phyloP scores from a whole-genome alignment of 2,888 invertebrate species.

The Exocentrus adspersus region DNA sequence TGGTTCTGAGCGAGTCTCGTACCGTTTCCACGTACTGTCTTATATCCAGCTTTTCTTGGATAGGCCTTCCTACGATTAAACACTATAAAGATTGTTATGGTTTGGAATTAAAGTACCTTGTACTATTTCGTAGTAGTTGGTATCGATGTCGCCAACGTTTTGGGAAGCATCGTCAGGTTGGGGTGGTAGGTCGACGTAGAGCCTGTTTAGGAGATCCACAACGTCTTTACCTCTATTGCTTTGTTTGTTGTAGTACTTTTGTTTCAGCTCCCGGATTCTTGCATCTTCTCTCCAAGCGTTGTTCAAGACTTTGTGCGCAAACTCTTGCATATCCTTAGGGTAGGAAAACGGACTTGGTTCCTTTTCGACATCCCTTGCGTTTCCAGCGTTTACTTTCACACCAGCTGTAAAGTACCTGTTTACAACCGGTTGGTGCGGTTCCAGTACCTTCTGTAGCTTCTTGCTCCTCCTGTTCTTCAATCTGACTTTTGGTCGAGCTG shows the following conservation, averaged over 20 bases:
- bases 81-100: constrained; percentile 4
- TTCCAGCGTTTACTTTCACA: constrained; percentile 35
- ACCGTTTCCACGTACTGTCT: constrained; percentile 67
- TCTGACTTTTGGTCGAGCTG: constrained; percentile 10
- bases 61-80: constrained; percentile 64
- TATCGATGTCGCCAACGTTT: constrained; percentile 74
- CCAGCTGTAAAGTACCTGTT: constrained; percentile 44
- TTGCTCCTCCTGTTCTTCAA: constrained; percentile 16
- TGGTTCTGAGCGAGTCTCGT: constrained; percentile 62
- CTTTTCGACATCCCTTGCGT: constrained; percentile 34
- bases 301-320: constrained; percentile 62
- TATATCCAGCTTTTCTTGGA: constrained; percentile 69
- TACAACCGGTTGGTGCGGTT: constrained; percentile 29
- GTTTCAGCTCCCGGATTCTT: constrained; percentile 53
- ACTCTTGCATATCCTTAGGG: constrained; percentile 62
- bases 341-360: constrained; percentile 63
- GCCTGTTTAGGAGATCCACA: constrained; percentile 67
- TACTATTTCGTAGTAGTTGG: constrained; percentile 72
- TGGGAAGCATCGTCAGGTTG: too few species aligned
- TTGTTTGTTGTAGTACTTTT: constrained; percentile 55
- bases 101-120: too few species aligned
- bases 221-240: constrained; percentile 56
- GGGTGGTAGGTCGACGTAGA: constrained; percentile 69
- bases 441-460: constrained; percentile 23
- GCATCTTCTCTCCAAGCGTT: constrained; percentile 58